A percentile compares a stretch with the other conserved stretches of the same genome.
phyloP scores from a whole-genome alignment of 2,888 invertebrate species.

The Hirtodrosophila trivittata region DNA sequence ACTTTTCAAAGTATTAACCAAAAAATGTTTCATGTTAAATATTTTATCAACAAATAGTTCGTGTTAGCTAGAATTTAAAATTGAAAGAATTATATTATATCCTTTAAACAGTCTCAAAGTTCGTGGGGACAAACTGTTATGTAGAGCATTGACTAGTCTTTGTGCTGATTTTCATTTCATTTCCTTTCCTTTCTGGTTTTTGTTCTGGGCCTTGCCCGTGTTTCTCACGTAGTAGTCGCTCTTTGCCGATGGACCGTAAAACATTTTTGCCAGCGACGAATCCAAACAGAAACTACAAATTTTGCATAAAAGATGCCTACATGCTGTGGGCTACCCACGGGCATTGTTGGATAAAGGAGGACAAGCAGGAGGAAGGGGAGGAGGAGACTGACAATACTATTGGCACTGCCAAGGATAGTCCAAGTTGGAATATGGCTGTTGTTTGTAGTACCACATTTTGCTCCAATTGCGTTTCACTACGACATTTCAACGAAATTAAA shows the following conservation, averaged over 20 bases:
- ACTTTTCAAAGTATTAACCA: no score
- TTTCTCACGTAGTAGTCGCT: constrained; percentile 48
- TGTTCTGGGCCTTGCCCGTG: constrained; percentile 13
- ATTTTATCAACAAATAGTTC: no score
- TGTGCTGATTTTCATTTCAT: constrained; percentile 16
- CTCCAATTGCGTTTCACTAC: constrained; percentile 32
- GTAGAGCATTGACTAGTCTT: constrained; percentile 11
- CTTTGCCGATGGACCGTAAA: constrained; percentile 38
- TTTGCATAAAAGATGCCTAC: constrained; percentile 42
- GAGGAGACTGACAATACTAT: constrained; percentile 36
- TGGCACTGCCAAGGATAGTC: constrained; percentile 30
- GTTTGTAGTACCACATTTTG: constrained; percentile 10
- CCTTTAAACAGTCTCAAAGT: no score
- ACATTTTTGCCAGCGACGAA: constrained; percentile 30
- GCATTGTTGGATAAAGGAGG: constrained; percentile 7
- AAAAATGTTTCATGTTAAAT: no score
- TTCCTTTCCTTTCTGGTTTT: background rate
- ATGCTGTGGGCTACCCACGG: constrained; percentile 5
- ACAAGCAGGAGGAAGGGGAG: constrained; percentile 11
- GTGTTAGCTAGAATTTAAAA: no score
- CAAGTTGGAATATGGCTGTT: background rate
- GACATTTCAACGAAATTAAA: constrained; percentile 59
- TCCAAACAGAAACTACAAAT: constrained; percentile 52
- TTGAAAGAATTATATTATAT: no score
- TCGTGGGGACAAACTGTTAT: background rate